Conservation (phyloP, 2,888 invertebrate species). For the Mimachlamys varia region DNA sequence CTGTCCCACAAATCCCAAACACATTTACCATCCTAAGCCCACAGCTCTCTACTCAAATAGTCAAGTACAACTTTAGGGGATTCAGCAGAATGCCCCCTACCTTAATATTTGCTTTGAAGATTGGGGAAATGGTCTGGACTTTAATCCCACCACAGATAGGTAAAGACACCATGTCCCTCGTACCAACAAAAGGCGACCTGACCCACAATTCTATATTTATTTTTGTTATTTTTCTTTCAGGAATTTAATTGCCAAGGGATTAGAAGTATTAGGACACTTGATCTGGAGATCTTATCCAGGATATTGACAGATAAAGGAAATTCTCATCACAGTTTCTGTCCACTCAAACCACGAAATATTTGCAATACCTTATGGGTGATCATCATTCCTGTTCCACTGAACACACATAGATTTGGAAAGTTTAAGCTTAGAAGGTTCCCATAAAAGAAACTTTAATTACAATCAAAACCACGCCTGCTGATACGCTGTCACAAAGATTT, state of each 20-base stretch:
- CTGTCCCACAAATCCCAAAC: not conserved
- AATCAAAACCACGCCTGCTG: not conserved
- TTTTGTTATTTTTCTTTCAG: constrained; percentile 29
- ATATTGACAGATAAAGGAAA: constrained; percentile 1
- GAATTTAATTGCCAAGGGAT: not conserved
- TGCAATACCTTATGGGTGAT: constrained; percentile 16
- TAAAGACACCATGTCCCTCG: not conserved
- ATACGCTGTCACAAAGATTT: too few relatives aligned
- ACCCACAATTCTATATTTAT: not conserved
- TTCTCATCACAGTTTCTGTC: not conserved
- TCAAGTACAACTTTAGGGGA: not conserved
- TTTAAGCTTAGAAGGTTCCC: too few relatives aligned
- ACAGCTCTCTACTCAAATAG: constrained; percentile 15
- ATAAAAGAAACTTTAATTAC: too few relatives aligned
- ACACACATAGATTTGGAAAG: too few relatives aligned
- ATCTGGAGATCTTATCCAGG: constrained; percentile 6
- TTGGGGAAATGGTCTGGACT: not conserved
- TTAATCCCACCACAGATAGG: not conserved
- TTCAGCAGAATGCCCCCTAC: constrained; percentile 24
- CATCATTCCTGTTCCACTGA: too few relatives aligned
- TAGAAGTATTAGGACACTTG: constrained; percentile 6
- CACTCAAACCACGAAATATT: not conserved
- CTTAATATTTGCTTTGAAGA: constrained; percentile 31
- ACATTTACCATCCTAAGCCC: not conserved
- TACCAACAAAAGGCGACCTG: not conserved